phyloP scores from a whole-genome alignment of 2,113 vertebrate genomes.

The Rhinoptilus africanus region DNA sequence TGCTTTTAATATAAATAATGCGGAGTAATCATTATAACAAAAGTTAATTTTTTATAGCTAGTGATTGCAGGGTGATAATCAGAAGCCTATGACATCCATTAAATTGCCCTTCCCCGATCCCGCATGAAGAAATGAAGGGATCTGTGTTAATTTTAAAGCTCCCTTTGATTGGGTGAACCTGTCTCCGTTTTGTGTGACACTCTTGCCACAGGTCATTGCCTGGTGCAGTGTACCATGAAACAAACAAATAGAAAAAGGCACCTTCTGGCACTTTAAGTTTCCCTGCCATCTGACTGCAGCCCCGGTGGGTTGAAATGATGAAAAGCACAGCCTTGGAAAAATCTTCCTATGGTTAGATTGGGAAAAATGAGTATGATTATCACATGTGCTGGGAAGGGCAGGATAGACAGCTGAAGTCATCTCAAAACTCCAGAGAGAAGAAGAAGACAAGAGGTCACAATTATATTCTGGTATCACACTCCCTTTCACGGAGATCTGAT shows the following conservation, averaged over 20 bases:
- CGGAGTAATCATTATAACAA: conserved; percentile 8
- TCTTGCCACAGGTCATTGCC: conserved; percentile 94
- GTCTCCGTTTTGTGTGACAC: conserved; percentile 83
- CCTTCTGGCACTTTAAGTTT: conserved; percentile 93
- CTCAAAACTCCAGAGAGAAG: conserved; percentile 92
- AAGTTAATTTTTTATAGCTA: conserved; percentile 67
- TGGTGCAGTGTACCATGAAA: conserved; percentile 96
- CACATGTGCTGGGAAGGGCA: conserved; percentile 83
- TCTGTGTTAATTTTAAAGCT: conserved; percentile 93
- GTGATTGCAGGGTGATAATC: conserved; percentile 65
- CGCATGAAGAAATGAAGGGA: conserved; percentile 83
- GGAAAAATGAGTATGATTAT: conserved; percentile 93
- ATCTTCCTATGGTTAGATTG: conserved; percentile 87
- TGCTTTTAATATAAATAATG: conserved; percentile 48
- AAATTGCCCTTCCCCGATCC: conserved; percentile 82
- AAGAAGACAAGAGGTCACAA: conserved; percentile 97
- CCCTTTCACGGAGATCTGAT: conserved; percentile 87
- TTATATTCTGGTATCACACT: conserved; percentile 84
- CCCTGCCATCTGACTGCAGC: conserved; percentile 81
- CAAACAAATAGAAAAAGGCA: conserved; percentile 99
- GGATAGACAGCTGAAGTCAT: conserved; percentile 90
- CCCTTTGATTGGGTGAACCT: conserved; percentile 95
- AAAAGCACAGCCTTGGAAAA: conserved; percentile 78
- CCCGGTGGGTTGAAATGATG: conserved; percentile 81
- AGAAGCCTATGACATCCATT: conserved; percentile 73